These are phyloP conservation scores for Cosmia pyralina DNA, from an alignment of 2,888 invertebrate species.

Conservation along the genomic window DNA sequence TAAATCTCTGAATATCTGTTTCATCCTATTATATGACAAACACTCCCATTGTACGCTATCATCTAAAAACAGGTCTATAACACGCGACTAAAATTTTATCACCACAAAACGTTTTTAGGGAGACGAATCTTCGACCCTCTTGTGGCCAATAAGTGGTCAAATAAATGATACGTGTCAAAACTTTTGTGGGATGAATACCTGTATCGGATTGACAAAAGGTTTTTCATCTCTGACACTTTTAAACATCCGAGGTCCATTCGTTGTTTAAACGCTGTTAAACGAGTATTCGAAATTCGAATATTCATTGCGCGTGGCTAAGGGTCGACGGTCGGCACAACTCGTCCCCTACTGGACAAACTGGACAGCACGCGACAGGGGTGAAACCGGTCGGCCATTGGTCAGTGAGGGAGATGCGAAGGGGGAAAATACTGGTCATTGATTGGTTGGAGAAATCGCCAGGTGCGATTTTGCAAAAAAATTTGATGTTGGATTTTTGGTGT, in stretches of 20 bases:
- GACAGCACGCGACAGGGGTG: slow-evolving; percentile 79
- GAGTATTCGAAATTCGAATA: slow-evolving; percentile 66
- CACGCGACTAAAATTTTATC: slow-evolving; percentile 79
- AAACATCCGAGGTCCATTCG: slow-evolving; percentile 87
- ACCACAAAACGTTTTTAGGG: slow-evolving; percentile 81
- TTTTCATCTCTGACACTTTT: slow-evolving; percentile 80
- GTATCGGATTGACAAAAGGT: slow-evolving; percentile 80
- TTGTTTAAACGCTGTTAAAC: slow-evolving; percentile 79
- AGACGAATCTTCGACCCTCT: slow-evolving; percentile 84
- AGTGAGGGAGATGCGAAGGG: slow-evolving; percentile 69
- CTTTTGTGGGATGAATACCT: slow-evolving; percentile 82
- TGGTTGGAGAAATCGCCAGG: slow-evolving; percentile 79
- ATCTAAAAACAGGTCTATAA: slow-evolving; percentile 77
- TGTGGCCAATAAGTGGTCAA: slow-evolving; percentile 85
- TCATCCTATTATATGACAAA: slow-evolving; percentile 77
- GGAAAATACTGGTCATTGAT: slow-evolving; percentile 66
- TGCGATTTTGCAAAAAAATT: slow-evolving; percentile 72
- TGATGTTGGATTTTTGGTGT: not conserved
- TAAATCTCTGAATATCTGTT: slow-evolving; percentile 74
- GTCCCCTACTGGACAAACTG: slow-evolving; percentile 70
- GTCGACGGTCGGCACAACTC: slow-evolving; percentile 46
- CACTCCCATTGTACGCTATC: slow-evolving; percentile 72
- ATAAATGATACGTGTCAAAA: slow-evolving; percentile 85
- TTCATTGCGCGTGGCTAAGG: slow-evolving; percentile 72
- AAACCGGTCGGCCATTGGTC: slow-evolving; percentile 88